These are phyloP conservation scores for Lanius collurio DNA, from an alignment of 2,113 vertebrate genomes.

Conservation along the genomic window DNA sequence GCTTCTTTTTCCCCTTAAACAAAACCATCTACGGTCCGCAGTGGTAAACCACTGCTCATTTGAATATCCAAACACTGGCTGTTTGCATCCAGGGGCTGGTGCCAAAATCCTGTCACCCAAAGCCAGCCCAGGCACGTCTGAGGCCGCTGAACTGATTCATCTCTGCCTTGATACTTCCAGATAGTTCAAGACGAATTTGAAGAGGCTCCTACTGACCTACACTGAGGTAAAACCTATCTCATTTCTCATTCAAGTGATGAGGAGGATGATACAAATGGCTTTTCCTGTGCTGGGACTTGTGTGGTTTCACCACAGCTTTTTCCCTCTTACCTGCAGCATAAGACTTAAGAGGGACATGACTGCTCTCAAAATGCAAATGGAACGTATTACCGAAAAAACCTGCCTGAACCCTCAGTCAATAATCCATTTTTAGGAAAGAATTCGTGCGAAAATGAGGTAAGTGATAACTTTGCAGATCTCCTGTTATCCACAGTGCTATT, in stretches of 20 bases:
- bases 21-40: not conserved
- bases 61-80: not conserved
- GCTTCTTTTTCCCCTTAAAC: conserved; percentile 5
- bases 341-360: not conserved
- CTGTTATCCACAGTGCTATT: conserved; percentile 66
- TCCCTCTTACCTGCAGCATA: not conserved
- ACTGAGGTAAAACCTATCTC: not conserved
- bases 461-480: conserved; percentile 53
- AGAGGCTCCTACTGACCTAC: not conserved
- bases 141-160: not conserved
- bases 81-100: not conserved
- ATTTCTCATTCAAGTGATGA: not conserved
- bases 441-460: conserved; percentile 63
- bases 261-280: not conserved
- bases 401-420: not conserved
- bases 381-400: not conserved
- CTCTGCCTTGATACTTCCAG: not conserved
- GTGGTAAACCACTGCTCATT: not conserved
- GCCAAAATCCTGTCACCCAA: not conserved
- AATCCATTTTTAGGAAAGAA: conserved; percentile 34
- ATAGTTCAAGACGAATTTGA: not conserved
- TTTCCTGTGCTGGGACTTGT: not conserved
- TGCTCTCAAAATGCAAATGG: not conserved
- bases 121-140: not conserved
- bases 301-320: not conserved